phyloP scores from a whole-genome alignment of 2,888 invertebrate species.

The Eupithecia centaureata region DNA sequence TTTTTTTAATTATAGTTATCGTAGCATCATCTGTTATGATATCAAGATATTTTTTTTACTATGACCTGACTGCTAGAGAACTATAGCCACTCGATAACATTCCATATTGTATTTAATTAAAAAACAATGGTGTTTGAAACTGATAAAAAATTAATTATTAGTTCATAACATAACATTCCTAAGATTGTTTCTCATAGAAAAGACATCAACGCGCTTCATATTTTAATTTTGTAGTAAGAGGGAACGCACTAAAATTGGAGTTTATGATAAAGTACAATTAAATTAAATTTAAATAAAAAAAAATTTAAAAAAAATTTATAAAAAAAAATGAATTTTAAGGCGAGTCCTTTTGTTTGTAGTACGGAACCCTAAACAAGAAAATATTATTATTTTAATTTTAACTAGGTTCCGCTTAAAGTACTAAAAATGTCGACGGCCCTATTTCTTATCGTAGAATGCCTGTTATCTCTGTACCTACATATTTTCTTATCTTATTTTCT shows the following conservation, averaged over 20 bases:
- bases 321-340: no score
- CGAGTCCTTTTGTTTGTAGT: no score
- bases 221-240: no score
- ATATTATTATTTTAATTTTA: neutral
- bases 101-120: neutral
- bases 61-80: no score
- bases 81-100: neutral
- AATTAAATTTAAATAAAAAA: no score
- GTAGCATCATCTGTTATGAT: no score
- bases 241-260: no score
- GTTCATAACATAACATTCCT: neutral
- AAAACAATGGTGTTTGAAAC: neutral
- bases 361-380: neutral
- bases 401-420: no score
- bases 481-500: neutral
- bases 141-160: neutral
- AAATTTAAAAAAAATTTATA: no score
- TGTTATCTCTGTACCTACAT: neutral
- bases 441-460: neutral
- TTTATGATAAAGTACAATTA: no score
- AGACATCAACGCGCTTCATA: neutral
- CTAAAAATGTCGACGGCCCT: neutral
- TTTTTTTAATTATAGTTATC: no score
- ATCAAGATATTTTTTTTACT: no score
- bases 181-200: neutral